Percentiles rank a stretch among this genome's conserved stretches.
These are phyloP conservation scores for Rhodeus uyekii DNA, from an alignment of 2,797 vertebrate genomes.

Conservation along the genomic window DNA sequence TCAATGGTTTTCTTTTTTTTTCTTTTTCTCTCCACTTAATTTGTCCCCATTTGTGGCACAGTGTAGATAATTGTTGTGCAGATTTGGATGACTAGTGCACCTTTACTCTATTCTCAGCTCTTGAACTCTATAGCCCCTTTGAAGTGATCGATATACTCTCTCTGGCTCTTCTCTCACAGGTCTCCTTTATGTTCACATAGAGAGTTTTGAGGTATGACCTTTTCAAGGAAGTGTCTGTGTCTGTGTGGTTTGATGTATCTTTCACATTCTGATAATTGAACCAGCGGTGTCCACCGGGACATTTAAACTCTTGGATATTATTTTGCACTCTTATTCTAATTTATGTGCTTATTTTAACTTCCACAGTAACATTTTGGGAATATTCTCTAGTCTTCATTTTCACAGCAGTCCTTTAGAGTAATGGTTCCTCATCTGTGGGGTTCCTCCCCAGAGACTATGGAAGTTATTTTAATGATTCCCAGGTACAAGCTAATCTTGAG, in stretches of 20 bases:
- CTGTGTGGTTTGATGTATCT: conserved; percentile 26
- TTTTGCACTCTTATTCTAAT: conserved; percentile 14
- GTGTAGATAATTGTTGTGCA: not conserved
- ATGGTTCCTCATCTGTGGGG: conserved; percentile 5
- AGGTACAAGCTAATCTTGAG: not conserved
- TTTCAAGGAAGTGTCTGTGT: conserved; percentile 23
- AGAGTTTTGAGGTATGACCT: conserved; percentile 29
- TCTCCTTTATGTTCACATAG: conserved; percentile 16
- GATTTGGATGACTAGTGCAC: conserved; percentile 7
- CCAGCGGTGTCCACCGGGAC: not conserved
- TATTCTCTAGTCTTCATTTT: not conserved
- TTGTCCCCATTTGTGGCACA: not conserved
- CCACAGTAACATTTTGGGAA: not conserved
- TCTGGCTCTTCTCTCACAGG: conserved; percentile 23
- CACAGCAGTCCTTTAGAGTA: conserved; percentile 3
- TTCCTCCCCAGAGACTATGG: conserved; percentile 7
- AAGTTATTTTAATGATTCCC: conserved; percentile 26
- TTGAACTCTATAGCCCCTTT: conserved; percentile 25
- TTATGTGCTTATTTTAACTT: conserved; percentile 6
- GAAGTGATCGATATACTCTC: conserved; percentile 24
- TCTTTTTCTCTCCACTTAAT: too few species aligned
- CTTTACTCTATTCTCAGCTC: conserved; percentile 9
- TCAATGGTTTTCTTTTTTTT: not conserved
- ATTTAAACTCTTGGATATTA: not conserved
- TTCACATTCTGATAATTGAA: conserved; percentile 23